Conservation (phyloP, 2,113 vertebrate genomes). For the Nematolebias whitei region DNA sequence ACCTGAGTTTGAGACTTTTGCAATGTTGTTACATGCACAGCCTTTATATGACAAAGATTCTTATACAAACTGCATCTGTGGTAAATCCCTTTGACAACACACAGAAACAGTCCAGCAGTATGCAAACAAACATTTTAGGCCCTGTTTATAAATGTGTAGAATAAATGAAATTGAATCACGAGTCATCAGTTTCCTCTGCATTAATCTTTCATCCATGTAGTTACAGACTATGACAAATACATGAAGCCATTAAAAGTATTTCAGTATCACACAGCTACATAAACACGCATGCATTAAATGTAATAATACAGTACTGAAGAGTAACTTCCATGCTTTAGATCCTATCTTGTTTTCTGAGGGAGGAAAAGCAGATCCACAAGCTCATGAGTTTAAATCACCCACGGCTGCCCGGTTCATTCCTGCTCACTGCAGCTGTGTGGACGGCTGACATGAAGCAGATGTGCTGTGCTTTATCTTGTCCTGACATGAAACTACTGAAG, state of each 20-base stretch:
- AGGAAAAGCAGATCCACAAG: constrained; percentile 68
- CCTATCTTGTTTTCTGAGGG: constrained; percentile 16
- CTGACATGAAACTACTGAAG: constrained; percentile 69
- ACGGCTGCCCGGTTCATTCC: constrained; percentile 58
- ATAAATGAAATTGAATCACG: background rate
- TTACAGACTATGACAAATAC: background rate
- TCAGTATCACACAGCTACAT: background rate
- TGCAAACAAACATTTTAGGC: too few relatives aligned
- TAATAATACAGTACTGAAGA: constrained; percentile 4
- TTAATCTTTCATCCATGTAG: background rate
- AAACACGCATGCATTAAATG: background rate
- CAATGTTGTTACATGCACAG: too few relatives aligned
- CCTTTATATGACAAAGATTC: too few relatives aligned
- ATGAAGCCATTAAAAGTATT: background rate
- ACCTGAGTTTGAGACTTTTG: too few relatives aligned
- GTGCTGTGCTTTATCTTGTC: constrained; percentile 72
- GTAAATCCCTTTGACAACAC: too few relatives aligned
- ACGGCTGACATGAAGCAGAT: constrained; percentile 76
- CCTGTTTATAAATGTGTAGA: background rate
- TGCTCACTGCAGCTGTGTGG: constrained; percentile 36
- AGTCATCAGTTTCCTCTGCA: too few relatives aligned
- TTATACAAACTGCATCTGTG: too few relatives aligned
- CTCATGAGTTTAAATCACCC: constrained; percentile 73
- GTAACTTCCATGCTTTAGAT: constrained; percentile 15
- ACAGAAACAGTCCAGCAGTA: too few relatives aligned